A percentile compares a stretch with the other conserved stretches of the same genome.
Conservation (phyloP, 2,113 vertebrate species). For the Hiodon alosoides region DNA sequence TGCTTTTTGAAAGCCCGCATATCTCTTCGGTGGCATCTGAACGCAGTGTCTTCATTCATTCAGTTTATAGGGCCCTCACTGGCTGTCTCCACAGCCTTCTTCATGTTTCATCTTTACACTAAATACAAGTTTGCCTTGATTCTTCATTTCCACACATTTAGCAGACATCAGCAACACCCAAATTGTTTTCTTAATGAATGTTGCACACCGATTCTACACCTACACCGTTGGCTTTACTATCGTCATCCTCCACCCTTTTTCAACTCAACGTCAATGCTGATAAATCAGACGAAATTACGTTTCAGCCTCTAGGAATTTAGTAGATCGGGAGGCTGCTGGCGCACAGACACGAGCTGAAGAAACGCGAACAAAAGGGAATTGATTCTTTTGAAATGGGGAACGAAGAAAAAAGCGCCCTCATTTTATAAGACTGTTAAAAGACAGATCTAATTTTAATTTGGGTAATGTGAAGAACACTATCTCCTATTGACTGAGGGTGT, state of each 20-base stretch:
- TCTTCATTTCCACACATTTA: too few relatives aligned
- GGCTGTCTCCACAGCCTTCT: too few relatives aligned
- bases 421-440: slow-evolving; percentile 55
- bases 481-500: slow-evolving; percentile 53
- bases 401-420: slow-evolving; percentile 46
- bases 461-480: slow-evolving; percentile 58
- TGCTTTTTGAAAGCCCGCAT: too few relatives aligned
- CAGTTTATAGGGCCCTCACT: too few relatives aligned
- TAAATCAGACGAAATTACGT: slow-evolving; percentile 18
- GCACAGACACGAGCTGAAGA: slow-evolving; percentile 22
- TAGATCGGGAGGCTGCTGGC: slow-evolving; percentile 21
- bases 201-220: slow-evolving; percentile 3
- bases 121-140: too few relatives aligned
- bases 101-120: too few relatives aligned
- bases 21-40: too few relatives aligned
- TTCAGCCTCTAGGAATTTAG: slow-evolving; percentile 35
- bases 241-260: slow-evolving; percentile 29
- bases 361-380: slow-evolving; percentile 37
- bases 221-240: slow-evolving; percentile 28
- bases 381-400: slow-evolving; percentile 35
- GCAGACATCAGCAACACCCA: slow-evolving; percentile 40
- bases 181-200: slow-evolving; percentile 35
- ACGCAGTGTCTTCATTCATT: too few relatives aligned
- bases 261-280: slow-evolving; percentile 35
- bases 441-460: slow-evolving; percentile 63